Evolutionary conservation across 2,113 vertebrate genomes (phyloP), one percentile per base, ranked within the genome.

Genomic region (Channa maculata): DNA sequence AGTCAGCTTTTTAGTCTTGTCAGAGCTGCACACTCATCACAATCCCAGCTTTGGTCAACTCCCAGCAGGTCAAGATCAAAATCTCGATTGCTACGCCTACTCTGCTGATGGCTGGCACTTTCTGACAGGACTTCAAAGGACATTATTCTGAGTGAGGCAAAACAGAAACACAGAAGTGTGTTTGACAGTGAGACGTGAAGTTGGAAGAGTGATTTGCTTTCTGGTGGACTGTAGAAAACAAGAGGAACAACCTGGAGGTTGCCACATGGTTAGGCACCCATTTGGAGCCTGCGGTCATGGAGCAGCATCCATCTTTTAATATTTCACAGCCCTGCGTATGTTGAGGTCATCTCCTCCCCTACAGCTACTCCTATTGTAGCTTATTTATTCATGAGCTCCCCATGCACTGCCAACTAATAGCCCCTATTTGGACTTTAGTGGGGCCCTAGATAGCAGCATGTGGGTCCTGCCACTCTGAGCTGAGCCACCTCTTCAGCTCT

Each of bases 241-340:
- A 41, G 49, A 53, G n/a, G 39, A 15, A 45, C 3, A 5, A 68
- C 67, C 36, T 4, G 58, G 61, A 72, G 62, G 74, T 66, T 37
- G 69, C 75, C 83, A 89, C 88, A 87, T 83, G 80, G 78, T 78
- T 65, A 60, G 61, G 44, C 53, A 77, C 65, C 38, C n/a, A 3
- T 81, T 79, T 62, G 65, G 11, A 5, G 84, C 91, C 88, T 11
- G 71, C 38, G 71, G 90, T 80, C 38, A 4, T 60, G 69, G 73
- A 88, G 80, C 90, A 87, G 89, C 65, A 85, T 78, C 79, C 77
- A 59, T 36, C 70, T 77, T 24, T 93, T 82, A 92, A 93, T 92
- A 92, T 93, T 92, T 93, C 85, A 93, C 78, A 61, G 64, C 54
- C 75, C 64, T 6, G 85, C 89, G 76, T 93, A 92, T 92, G 92